These are phyloP conservation scores for Heliconius hewitsoni DNA, from an alignment of 1,140 invertebrate genomes.

Conservation along the genomic window DNA sequence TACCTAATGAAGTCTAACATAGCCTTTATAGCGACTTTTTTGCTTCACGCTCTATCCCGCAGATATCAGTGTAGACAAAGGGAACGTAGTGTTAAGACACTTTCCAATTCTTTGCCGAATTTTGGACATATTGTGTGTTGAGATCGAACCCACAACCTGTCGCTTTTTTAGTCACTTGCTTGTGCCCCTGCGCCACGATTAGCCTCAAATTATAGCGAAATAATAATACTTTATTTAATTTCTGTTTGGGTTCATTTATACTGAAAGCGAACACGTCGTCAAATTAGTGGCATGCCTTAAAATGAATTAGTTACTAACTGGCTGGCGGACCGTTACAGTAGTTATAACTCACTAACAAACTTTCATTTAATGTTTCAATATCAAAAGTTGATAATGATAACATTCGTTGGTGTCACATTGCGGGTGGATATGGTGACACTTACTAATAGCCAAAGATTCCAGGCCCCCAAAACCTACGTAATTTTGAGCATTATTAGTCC, in stretches of 20 bases:
- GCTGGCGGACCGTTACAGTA: constrained; percentile 24
- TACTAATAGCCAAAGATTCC: neutral
- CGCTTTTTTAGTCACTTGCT: no score
- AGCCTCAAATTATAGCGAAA: neutral
- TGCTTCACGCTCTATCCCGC: no score
- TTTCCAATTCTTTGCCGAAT: no score
- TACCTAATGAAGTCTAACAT: no score
- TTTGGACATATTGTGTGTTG: no score
- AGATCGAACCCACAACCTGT: no score
- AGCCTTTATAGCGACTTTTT: no score
- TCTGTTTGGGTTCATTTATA: neutral
- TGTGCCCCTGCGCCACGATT: no score
- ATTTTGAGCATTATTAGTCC: no score
- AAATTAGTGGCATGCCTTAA: constrained; percentile 33
- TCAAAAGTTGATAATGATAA: neutral
- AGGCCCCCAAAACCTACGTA: no score
- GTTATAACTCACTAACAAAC: constrained; percentile 9
- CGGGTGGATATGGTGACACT: neutral
- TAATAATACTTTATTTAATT: neutral
- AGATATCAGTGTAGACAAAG: no score
- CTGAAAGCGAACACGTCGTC: neutral
- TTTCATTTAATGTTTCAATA: neutral
- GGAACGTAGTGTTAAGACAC: no score
- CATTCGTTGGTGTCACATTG: neutral
- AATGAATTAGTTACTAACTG: constrained; percentile 51